These are phyloP conservation scores for Latrodectus hesperus DNA, from an alignment of 2,888 invertebrate genomes.

Conservation along the genomic window DNA sequence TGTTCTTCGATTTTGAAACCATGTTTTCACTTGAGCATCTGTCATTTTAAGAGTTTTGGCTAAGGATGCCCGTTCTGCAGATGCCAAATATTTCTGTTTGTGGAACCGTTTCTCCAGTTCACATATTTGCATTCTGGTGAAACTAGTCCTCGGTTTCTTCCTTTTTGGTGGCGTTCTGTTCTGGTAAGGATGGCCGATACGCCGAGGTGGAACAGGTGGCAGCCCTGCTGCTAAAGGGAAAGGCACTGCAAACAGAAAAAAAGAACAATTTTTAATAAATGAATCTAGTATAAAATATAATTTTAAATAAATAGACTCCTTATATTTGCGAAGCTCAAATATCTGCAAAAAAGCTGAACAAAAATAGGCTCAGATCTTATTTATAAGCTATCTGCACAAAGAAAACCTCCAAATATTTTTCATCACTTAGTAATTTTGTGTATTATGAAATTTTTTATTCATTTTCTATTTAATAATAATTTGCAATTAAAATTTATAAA, in stretches of 20 bases:
- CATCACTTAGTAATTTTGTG: too few relatives aligned
- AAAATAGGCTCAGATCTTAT: too few relatives aligned
- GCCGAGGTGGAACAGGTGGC: slow-evolving; percentile 77
- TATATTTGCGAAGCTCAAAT: too few relatives aligned
- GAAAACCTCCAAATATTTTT: too few relatives aligned
- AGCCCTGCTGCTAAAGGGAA: slow-evolving; percentile 69
- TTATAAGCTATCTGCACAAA: too few relatives aligned
- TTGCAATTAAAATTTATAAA: too few relatives aligned
- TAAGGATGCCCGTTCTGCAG: slow-evolving; percentile 94
- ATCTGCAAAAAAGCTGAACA: too few relatives aligned
- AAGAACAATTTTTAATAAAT: too few relatives aligned
- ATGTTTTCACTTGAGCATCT: slow-evolving; percentile 98
- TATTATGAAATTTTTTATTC: too few relatives aligned
- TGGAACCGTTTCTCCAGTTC: slow-evolving; percentile 97
- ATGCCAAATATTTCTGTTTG: slow-evolving; percentile 98
- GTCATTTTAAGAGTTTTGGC: slow-evolving; percentile 99
- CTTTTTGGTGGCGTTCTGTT: slow-evolving; percentile 98
- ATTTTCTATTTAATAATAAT: too few relatives aligned
- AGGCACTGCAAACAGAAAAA: slow-evolving; percentile 43
- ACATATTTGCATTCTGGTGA: slow-evolving; percentile 94
- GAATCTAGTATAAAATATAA: too few relatives aligned
- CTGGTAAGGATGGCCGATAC: slow-evolving; percentile 99
- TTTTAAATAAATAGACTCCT: too few relatives aligned
- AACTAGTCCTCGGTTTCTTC: slow-evolving; percentile 98
- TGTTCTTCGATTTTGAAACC: slow-evolving; percentile 98